These are phyloP conservation scores for Drosophila pseudoananassae DNA, from an alignment of 1,140 invertebrate species.

Conservation along the genomic window DNA sequence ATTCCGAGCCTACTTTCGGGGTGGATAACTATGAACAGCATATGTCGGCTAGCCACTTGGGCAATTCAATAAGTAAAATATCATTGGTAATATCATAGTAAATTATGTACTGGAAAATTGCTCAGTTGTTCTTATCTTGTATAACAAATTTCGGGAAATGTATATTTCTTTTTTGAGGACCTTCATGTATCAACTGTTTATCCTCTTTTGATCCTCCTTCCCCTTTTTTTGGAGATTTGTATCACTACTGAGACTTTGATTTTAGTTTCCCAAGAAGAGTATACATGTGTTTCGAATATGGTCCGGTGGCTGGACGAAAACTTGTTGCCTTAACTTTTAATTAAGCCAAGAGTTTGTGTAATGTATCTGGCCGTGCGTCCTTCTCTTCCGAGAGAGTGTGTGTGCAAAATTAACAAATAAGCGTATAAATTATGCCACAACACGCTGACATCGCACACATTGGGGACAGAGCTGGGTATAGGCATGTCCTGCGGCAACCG, in stretches of 20 bases:
- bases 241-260: background rate
- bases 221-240: too few species aligned
- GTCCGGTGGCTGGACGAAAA: constrained; percentile 12
- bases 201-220: too few species aligned
- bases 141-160: background rate
- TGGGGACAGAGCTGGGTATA: background rate
- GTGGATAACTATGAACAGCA: constrained; percentile 13
- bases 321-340: constrained; percentile 73
- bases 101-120: background rate
- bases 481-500: constrained; percentile 22
- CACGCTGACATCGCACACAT: constrained; percentile 47
- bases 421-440: constrained; percentile 77
- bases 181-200: too few species aligned
- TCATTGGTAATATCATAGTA: constrained; percentile 2
- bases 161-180: background rate
- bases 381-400: constrained; percentile 39
- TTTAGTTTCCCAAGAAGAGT: constrained; percentile 19
- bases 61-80: constrained; percentile 23
- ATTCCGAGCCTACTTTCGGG: constrained; percentile 23
- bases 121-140: background rate
- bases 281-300: constrained; percentile 14
- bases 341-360: constrained; percentile 72
- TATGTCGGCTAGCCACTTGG: constrained; percentile 27
- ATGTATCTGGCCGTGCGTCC: constrained; percentile 34
- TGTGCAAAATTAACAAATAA: constrained; percentile 75